Percentiles rank a stretch among this genome's conserved stretches.
Evolutionary conservation across 2,113 vertebrate genomes (phyloP).

Genomic region (Esox niger): DNA sequence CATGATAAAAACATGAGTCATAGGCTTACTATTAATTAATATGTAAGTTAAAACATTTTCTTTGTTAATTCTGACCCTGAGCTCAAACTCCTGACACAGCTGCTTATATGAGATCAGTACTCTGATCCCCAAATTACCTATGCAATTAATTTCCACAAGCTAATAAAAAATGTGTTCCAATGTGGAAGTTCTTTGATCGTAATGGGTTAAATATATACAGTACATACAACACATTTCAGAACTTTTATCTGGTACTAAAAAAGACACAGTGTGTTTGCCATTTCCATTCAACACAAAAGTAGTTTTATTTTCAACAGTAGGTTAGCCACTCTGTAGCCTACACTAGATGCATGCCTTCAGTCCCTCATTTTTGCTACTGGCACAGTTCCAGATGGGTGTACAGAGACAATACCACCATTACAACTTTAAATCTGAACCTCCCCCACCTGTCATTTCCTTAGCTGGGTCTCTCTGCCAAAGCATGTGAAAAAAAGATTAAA

Average conservation of each 20-base stretch:
- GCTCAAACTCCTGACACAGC: not conserved
- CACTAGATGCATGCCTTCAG: not conserved
- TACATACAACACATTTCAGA: not conserved
- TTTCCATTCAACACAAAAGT: not conserved
- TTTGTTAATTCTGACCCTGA: not conserved
- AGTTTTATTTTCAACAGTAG: not conserved
- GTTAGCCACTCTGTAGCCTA: not conserved
- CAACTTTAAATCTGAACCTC: constrained; percentile 3
- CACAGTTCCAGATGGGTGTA: not conserved
- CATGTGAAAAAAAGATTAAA: too few relatives aligned
- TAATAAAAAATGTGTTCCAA: not conserved
- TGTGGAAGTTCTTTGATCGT: not conserved
- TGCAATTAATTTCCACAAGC: not conserved
- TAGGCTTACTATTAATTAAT: too few relatives aligned
- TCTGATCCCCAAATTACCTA: not conserved
- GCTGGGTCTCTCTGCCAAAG: too few relatives aligned
- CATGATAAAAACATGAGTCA: too few relatives aligned
- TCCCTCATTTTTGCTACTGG: not conserved
- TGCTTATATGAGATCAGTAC: too few relatives aligned
- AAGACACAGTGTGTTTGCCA: not conserved
- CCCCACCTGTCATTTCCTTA: not conserved
- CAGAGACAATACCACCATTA: not conserved
- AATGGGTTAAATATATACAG: not conserved
- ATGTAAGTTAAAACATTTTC: too few relatives aligned
- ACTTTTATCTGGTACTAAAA: not conserved